Evolutionary conservation across 2,797 vertebrate genomes (phyloP), one percentile per base, ranked within the genome.

Genomic region (Notoglanidium macrostoma): DNA sequence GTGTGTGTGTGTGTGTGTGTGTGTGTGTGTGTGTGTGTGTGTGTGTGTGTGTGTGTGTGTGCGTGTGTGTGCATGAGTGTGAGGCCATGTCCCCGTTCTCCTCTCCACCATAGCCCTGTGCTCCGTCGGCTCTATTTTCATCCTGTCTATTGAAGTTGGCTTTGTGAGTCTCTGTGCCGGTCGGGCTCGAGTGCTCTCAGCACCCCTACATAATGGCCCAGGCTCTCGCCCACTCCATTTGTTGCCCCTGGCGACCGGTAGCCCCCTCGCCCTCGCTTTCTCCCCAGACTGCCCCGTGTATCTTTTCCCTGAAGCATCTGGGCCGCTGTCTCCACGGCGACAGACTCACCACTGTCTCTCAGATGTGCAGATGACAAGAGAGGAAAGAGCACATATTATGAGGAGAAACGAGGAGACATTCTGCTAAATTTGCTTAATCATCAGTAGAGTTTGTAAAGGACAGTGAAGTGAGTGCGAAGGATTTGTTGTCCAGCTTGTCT

Each of bases 161-260:
- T 96, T 95, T 95, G 95, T 95, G 92, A 92, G 93, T 65, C 80
- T 40, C 84, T 76, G 82, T 86, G 87, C 92, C 87, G 87, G 86
- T 87, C 84, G 94, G 94, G 94, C 96, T 99, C 96, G 97, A 99
- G 98, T 97, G 97, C 96, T 96, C 97, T 97, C 96, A 95, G 94
- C 91, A 94, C 96, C 96, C 94, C 92, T 93, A 95, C 96, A 98
- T 99, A 99, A 99, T 98, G 97, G 97, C 95, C 87, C 94, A 86
- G 92, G 96, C 97, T 98, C 97, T 97, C 95, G 94, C 96, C 96
- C 96, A 95, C 96, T 98, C 97, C 97, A 99, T 99, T 99, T 98
- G 98, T 99, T 98, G 97, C 98, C 97, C 97, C 89, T 97, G 97
- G 97, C 97, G 96, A 98, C 96, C 94, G 95, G 95, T 95, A 96